Evolutionary conservation across 1,140 invertebrate genomes (phyloP).

Genomic region (Bombus cullumanus): DNA sequence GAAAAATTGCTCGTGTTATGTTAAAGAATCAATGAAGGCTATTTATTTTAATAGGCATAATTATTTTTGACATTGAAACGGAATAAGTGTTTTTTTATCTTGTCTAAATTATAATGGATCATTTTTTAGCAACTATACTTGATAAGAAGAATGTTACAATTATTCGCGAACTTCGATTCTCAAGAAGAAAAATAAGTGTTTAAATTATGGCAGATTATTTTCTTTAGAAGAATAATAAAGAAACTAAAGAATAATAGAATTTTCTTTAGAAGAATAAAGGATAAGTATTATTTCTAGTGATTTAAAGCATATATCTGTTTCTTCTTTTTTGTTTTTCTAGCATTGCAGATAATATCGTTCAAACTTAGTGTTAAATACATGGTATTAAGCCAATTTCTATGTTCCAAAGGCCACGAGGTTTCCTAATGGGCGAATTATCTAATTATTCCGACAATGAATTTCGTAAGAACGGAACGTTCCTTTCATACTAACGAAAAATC

Average conservation of each 20-base stretch:
- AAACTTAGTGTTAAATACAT: background rate
- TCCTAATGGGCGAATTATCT: background rate
- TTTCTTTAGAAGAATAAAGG: background rate
- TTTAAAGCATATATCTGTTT: background rate
- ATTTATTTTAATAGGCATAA: background rate
- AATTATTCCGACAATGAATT: background rate
- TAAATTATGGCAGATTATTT: too few relatives aligned
- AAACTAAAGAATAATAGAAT: too few relatives aligned
- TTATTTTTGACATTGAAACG: too few relatives aligned
- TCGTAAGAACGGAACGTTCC: background rate
- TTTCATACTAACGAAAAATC: background rate
- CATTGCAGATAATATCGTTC: background rate
- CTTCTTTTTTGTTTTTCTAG: background rate
- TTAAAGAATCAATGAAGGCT: background rate
- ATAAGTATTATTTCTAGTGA: background rate
- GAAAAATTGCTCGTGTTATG: background rate
- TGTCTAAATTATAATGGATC: too few relatives aligned
- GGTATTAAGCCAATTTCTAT: background rate
- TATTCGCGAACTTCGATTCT: background rate
- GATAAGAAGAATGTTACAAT: background rate
- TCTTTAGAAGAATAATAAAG: background rate
- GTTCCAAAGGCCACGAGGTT: background rate
- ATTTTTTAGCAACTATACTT: too few relatives aligned
- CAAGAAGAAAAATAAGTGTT: too few relatives aligned
- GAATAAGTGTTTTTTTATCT: too few relatives aligned